phyloP scores from a whole-genome alignment of 2,888 invertebrate species.

The Bursaphelenchus okinawaensis region DNA sequence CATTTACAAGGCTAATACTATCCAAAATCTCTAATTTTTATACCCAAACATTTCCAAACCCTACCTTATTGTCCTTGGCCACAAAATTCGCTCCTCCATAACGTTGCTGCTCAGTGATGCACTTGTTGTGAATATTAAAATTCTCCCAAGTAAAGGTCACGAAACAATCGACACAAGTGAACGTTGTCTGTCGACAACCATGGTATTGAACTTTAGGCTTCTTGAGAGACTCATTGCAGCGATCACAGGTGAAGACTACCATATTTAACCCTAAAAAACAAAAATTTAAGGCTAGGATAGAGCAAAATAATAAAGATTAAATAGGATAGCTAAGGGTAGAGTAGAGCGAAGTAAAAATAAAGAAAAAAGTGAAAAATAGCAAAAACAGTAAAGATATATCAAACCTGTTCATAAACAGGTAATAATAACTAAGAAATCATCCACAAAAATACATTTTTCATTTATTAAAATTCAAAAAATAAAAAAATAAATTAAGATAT shows the following conservation, averaged over 20 bases:
- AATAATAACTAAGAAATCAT: too few relatives aligned
- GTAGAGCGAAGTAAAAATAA: conserved; percentile 1
- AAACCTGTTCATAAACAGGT: too few relatives aligned
- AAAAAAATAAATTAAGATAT: too few relatives aligned
- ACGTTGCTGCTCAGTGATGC: conserved; percentile 77
- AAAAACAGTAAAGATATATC: too few relatives aligned
- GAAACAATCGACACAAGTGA: conserved; percentile 87
- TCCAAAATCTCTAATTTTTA: neutral
- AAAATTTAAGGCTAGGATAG: conserved; percentile 9
- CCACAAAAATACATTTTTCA: too few relatives aligned
- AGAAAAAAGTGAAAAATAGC: conserved; percentile 4
- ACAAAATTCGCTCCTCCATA: conserved; percentile 67
- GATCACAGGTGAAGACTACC: conserved; percentile 89
- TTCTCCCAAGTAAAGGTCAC: conserved; percentile 70
- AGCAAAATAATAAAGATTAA: neutral
- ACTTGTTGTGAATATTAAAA: conserved; percentile 75
- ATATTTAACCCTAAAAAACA: conserved; percentile 62
- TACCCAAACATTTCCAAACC: conserved; percentile 9
- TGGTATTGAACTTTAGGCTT: conserved; percentile 68
- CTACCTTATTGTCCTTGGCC: conserved; percentile 57
- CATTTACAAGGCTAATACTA: neutral
- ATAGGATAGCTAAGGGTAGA: neutral
- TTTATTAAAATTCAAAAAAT: too few relatives aligned
- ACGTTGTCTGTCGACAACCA: conserved; percentile 67
- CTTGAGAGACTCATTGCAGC: conserved; percentile 82